Base-by-base conservation (phyloP, 2,888 invertebrate species). In the Andrena bucephala region DNA sequence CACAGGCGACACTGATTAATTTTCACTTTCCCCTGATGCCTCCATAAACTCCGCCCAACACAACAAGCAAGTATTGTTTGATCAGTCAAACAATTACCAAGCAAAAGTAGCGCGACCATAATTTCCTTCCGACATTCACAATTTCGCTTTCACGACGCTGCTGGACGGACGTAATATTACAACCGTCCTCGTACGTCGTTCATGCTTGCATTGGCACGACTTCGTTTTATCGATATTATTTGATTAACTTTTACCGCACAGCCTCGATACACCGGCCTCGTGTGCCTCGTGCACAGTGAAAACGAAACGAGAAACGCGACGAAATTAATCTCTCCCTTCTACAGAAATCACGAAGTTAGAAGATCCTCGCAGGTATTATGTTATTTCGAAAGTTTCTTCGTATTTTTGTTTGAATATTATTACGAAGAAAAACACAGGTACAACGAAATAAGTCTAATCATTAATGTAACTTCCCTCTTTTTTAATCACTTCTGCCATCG, bases 61-160 rank as follows among this genome's bases (percentile, higher is more conserved):
- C 63, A 24, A 42, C 36, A 10, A 71, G 20, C 57, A 16, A n/a
- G 50, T 16, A 70, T 63, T 65, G 52, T 78, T 77, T 31, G 78
- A 42, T 83, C 66, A 57, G 16, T 68, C 7, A 29, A 60, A 60
- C 42, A 74, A 80, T 84, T 83, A 73, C 24, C 8, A 16, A 13
- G 62, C 42, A 84, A 81, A 77, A 84, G 81, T 77, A 67, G 84
- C 71, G 20, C 71, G 62, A n/a, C 54, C 54, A 70, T 60, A 66
- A 71, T 85, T 74, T 60, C 72, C 77, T 84, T 75, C 77, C 74
- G 79, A 74, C 81, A 72, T 71, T 62, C 69, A 60, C 74, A 74
- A 85, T 84, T 84, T 85, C 77, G 62, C 85, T 84, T 84, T 85
- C 84, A 74, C 85, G 81, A 77, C 68, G 62, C 74, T 70, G 73